Evolutionary conservation across 2,888 invertebrate genomes (phyloP), one percentile per base, ranked within the genome.

Genomic region (Hypercompe scribonia): DNA sequence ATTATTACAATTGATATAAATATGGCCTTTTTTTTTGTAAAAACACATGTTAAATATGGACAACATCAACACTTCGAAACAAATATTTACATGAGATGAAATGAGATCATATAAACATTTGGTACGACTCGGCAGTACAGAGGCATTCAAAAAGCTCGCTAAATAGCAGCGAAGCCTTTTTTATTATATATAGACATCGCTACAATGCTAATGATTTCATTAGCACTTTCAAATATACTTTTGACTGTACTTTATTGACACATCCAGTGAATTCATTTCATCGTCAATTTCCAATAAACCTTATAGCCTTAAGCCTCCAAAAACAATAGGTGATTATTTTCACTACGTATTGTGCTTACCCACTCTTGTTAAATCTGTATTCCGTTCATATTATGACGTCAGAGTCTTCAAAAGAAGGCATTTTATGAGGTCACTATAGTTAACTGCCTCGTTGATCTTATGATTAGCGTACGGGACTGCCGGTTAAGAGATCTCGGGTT

Each of bases 251-350:
- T 10, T 58, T 2, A 31, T 11, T 5, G 65, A 46, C 79, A 36
- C 64, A 72, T 85, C 84, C 28, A 82, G 78, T 33, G 0, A 3
- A 0, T 3, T 11, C 21, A 68, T 42, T 58, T 39, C 68, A 65
- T 65, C 39, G 24, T 11, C 0, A n/a, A 3, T 7, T 31, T 46
- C 46, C 72, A 72, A 75, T 72, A 67, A 74, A 75, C 65, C 65
- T 68, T 39, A 39, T 75, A 61, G 71, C 76, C 78, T 87, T 82
- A 74, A 82, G 78, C 85, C 18, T 79, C 82, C 64, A 24, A 46
- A 82, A 87, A 90, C 90, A 90, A 90, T 90, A 79, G 84, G 81
- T 86, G 84, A 87, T 90, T 90, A 90, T 86, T 83, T 90, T 88
- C 85, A 87, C 85, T 83, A 83, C 82, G 81, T 81, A 89, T 90